Base-by-base conservation (phyloP, 2,113 vertebrate genomes). In the Hemibagrus wyckioides region DNA sequence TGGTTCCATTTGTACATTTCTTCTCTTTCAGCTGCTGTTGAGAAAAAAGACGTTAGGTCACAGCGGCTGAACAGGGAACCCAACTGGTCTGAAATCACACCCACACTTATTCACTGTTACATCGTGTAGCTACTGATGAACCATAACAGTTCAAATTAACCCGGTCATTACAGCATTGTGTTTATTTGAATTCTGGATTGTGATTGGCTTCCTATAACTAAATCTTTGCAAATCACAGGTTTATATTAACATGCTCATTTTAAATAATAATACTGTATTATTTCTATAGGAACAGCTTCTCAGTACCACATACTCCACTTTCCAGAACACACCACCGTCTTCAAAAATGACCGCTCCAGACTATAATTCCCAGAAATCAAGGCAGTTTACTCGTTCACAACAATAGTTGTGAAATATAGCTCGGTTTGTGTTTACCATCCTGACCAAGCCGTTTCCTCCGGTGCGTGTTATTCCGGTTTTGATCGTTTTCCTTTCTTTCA, bases 21-120 rank as follows among this genome's bases (percentile, higher is more conserved):
- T 97, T 97, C 94, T 99, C 98, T 94, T 98, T 99, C 25, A 98
- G 96, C 94, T 99, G 97, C 97, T 99, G 93, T 91, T 87, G 86
- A 89, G 94, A 77, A 91, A 23, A 92, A 39, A 87, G 8, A 69
- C 25, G 30, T 84, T 86, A 84, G n/a, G 19, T 80, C 19, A 21
- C 15, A 10, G 50, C 0, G 15, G 52, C 59, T 85, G 25, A 81
- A 11, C 10, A 75, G 3, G 36, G 28, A 79, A 77, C 25, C 44
- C 3, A 14, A 50, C 25, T 76, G 41, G 23, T 28, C 73, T 48
- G 23, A 76, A 6, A 48, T 48, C 44, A 50, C 73, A 76, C 23
- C 25, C 14, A 8, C 28, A 19, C 28, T 19, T 21, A 79, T 4
- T 28, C 41, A 28, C 39, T 11, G 8, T 10, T n/a, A n/a, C 28